Evolutionary conservation across 2,797 vertebrate species (phyloP), one percentile per base, ranked within the genome.

Genomic region (Carapus acus): DNA sequence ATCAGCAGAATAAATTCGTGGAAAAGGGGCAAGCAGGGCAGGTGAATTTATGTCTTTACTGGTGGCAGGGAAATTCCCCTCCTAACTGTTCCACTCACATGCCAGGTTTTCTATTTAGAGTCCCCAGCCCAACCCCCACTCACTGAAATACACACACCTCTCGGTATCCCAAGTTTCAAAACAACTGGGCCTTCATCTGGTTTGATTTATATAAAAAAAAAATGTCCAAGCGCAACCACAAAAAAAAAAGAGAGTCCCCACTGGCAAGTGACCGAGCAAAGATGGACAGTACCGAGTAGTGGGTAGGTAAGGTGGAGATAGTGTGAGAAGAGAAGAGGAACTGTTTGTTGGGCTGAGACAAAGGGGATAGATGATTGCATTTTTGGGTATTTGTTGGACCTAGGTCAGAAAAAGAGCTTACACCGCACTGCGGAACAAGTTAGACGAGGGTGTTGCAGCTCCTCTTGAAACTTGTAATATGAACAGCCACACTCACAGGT

Each of bases 151-250:
- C 42, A 49, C 42, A 58, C 54, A 27, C 57, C 52, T 37, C 20
- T 53, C 51, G 62, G 49, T 44, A 47, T n/a, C 49, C 65, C 22
- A 9, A 18, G 58, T 33, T 81, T 77, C 34, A 65, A 83, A 83
- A 85, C 88, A 88, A 78, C 72, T 9, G 40, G 41, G 58, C 27
- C 62, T 59, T 54, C 42, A 55, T 45, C 42, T 34, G 33, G 67
- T 70, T 75, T 75, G 63, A 76, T 84, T 86, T 86, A 79, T 49
- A 1, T 49, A 59, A 41, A 71, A 73, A 79, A 83, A 72, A 79
- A 63, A n/a, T 27, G 24, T 27, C 9, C 24, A 27, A 27, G 9
- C 24, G 9, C 24, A 27, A n/a, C n/a, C n/a, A n/a, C n/a, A n/a
- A n/a, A n/a, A n/a, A n/a, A n/a, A n/a, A n/a, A n/a, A n/a, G n/a